Evolutionary conservation across 2,113 vertebrate genomes (phyloP).

Genomic region (Heterotilapia buettikoferi): DNA sequence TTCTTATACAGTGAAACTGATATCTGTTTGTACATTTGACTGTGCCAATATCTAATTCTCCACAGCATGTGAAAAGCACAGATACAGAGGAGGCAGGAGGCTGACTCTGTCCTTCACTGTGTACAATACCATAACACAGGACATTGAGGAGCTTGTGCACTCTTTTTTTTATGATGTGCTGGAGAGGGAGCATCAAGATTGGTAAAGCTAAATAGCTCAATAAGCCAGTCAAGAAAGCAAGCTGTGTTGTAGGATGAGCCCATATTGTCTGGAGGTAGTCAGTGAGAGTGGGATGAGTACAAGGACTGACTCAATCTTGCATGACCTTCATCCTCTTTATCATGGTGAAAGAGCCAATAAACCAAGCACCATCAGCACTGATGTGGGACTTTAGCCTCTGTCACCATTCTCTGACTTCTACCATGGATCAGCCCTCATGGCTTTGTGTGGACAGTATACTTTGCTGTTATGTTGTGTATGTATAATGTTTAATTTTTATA

Average conservation of each 20-base stretch:
- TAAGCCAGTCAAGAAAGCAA: background rate
- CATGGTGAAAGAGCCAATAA: background rate
- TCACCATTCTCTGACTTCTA: background rate
- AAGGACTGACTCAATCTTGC: background rate
- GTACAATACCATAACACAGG: background rate
- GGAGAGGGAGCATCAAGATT: background rate
- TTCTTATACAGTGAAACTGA: background rate
- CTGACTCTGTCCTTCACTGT: background rate
- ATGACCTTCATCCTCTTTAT: background rate
- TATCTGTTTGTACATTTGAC: background rate
- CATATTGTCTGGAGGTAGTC: background rate
- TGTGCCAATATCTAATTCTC: background rate
- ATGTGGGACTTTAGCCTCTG: background rate
- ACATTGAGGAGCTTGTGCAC: background rate
- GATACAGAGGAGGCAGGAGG: background rate
- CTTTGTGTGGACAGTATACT: background rate
- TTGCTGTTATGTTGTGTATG: background rate
- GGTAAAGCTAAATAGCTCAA: constrained; percentile 16
- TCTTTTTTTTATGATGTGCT: background rate
- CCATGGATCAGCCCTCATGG: background rate
- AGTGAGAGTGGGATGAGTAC: background rate
- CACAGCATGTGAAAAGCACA: background rate
- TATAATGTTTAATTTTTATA: background rate
- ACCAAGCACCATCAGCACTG: background rate
- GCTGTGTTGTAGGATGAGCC: background rate